Conservation (phyloP, 1,140 invertebrate species). For the Drosophila pachea region DNA sequence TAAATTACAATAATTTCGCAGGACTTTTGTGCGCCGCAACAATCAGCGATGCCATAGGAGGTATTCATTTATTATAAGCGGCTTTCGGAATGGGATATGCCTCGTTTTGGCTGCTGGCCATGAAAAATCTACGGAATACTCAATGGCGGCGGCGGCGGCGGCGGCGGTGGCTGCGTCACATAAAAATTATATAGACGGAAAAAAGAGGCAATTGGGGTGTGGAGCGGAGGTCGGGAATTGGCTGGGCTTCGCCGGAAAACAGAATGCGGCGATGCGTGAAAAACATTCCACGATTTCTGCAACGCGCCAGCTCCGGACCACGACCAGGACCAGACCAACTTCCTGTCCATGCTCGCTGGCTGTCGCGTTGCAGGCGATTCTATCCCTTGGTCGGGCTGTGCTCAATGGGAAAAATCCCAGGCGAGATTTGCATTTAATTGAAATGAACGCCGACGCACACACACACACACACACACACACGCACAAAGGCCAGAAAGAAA, state of each 20-base stretch:
- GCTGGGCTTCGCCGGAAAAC: slow-evolving; percentile 60
- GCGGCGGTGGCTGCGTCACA: slow-evolving; percentile 13
- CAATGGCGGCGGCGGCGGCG: slow-evolving; percentile 4
- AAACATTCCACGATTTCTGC: slow-evolving; percentile 71
- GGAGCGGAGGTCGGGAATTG: slow-evolving; percentile 7
- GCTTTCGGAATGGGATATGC: slow-evolving; percentile 19
- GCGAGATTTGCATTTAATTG: slow-evolving; percentile 76
- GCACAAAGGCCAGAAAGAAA: slow-evolving; percentile 31
- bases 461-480: slow-evolving; percentile 15
- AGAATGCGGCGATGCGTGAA: slow-evolving; percentile 72
- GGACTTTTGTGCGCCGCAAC: not conserved
- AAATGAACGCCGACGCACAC: slow-evolving; percentile 58
- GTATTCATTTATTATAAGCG: slow-evolving; percentile 11
- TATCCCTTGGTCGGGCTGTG: slow-evolving; percentile 4
- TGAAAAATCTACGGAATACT: slow-evolving; percentile 29
- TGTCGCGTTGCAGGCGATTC: not conserved
- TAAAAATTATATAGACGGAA: slow-evolving; percentile 52
- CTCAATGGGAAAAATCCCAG: slow-evolving; percentile 42
- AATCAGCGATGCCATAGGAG: not conserved
- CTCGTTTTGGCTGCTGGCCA: slow-evolving; percentile 18
- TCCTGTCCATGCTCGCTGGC: slow-evolving; percentile 14
- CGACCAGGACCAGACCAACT: slow-evolving; percentile 12
- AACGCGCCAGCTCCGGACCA: slow-evolving; percentile 27
- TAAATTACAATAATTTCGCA: not conserved
- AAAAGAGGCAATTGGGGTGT: not conserved